Evolutionary conservation across 2,888 invertebrate genomes (phyloP).

Genomic region (Drosophila yooni): DNA sequence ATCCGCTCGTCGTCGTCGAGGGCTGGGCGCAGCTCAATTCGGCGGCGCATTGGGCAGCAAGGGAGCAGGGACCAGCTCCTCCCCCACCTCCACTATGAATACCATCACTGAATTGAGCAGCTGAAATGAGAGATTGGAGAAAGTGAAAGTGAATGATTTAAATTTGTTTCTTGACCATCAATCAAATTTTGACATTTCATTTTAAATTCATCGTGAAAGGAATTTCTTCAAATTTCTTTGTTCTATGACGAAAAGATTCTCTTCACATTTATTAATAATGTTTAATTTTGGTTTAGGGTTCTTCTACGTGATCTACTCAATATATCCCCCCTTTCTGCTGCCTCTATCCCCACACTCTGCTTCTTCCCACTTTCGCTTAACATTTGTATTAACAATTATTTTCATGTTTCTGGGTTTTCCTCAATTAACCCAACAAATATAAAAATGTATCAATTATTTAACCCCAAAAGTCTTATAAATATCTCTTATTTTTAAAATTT

Average conservation of each 20-base stretch:
- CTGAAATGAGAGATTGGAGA: background rate
- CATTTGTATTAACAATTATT: no score
- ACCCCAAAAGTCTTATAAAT: no score
- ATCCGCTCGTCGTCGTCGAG: constrained; percentile 80
- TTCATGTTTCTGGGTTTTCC: no score
- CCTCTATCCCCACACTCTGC: no score
- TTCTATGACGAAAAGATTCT: background rate
- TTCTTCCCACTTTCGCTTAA: no score
- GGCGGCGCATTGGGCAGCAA: constrained; percentile 47
- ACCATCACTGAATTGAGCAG: constrained; percentile 56
- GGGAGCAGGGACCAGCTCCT: constrained; percentile 16
- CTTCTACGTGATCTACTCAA: no score
- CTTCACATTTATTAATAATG: background rate
- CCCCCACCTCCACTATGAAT: constrained; percentile 28
- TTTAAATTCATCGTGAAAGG: background rate
- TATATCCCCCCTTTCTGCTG: no score
- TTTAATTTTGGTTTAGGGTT: background rate
- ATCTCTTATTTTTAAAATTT: no score
- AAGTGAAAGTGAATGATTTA: background rate
- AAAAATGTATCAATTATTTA: no score
- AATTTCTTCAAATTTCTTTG: no score
- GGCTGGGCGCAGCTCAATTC: constrained; percentile 77
- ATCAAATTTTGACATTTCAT: background rate
- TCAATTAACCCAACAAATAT: no score
- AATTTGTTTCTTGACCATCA: background rate